Evolutionary conservation across 2,797 vertebrate species (phyloP).

Genomic region (Phalanger gymnotis): DNA sequence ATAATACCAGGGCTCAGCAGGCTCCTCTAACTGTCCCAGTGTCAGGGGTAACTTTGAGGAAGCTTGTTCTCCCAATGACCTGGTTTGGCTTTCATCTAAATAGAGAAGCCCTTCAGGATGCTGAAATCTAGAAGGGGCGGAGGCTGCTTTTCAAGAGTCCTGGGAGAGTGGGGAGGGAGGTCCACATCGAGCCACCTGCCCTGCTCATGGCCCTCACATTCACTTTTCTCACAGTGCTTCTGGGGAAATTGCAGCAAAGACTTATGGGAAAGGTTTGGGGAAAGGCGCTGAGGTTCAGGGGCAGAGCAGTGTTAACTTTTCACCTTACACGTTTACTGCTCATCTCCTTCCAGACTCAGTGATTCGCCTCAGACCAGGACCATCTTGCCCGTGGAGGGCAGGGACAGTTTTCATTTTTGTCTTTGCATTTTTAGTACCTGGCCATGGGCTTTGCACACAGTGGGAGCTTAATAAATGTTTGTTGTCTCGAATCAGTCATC

Average conservation of each 20-base stretch:
- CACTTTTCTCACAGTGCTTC: background rate
- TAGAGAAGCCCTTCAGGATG: background rate
- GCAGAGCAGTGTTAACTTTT: background rate
- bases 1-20: background rate
- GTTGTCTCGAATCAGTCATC: background rate
- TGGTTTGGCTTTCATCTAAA: background rate
- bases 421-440: background rate
- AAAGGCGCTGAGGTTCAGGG: background rate
- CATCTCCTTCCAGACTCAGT: background rate
- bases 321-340: background rate
- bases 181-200: rapidly evolving
- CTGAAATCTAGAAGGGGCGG: background rate
- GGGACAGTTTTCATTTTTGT: background rate
- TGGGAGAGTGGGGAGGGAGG: background rate
- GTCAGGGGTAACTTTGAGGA: background rate
- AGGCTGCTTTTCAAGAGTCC: background rate
- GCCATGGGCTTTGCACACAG: background rate
- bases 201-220: background rate
- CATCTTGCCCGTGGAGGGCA: background rate
- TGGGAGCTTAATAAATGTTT: background rate
- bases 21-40: background rate
- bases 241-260: background rate
- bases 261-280: too few species aligned
- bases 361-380: background rate
- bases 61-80: background rate